Conservation (phyloP, 1,140 invertebrate species). For the Harpegnathos saltator region DNA sequence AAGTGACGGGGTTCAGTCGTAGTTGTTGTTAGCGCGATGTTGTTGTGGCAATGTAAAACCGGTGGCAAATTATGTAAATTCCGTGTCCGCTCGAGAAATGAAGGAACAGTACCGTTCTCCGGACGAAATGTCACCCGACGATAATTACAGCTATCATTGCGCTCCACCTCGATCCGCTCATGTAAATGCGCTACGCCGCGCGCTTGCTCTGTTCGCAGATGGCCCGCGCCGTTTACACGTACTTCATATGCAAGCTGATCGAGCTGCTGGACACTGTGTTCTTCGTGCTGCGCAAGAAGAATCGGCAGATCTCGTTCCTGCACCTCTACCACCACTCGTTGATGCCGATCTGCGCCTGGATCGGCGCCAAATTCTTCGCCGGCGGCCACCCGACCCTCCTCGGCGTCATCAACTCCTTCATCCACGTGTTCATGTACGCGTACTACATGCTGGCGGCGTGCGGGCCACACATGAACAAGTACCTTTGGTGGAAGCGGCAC, state of each 20-base stretch:
- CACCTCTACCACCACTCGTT: slow-evolving; percentile 91
- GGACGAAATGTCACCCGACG: slow-evolving; percentile 1
- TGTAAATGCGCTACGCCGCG: not conserved
- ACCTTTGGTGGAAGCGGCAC: slow-evolving; percentile 96
- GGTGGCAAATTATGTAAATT: slow-evolving; percentile 16
- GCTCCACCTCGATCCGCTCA: not conserved
- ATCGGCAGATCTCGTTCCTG: slow-evolving; percentile 91
- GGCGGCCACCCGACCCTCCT: slow-evolving; percentile 94
- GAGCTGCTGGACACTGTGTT: slow-evolving; percentile 92
- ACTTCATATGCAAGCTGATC: slow-evolving; percentile 87
- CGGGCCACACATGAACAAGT: slow-evolving; percentile 92
- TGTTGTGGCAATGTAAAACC: slow-evolving; percentile 16
- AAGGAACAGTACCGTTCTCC: slow-evolving; percentile 8
- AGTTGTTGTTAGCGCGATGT: not conserved
- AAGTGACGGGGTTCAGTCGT: not conserved
- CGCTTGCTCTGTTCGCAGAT: slow-evolving; percentile 82
- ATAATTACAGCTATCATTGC: slow-evolving; percentile 27
- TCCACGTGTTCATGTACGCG: slow-evolving; percentile 94
- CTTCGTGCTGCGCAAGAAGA: slow-evolving; percentile 93
- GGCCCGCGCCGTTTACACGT: slow-evolving; percentile 83
- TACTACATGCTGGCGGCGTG: slow-evolving; percentile 94
- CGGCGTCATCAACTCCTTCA: slow-evolving; percentile 94
- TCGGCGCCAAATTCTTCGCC: slow-evolving; percentile 92
- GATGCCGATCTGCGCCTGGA: slow-evolving; percentile 93
- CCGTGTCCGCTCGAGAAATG: not conserved